These are phyloP conservation scores for Bucco capensis DNA, from an alignment of 2,113 vertebrate genomes.

Conservation along the genomic window DNA sequence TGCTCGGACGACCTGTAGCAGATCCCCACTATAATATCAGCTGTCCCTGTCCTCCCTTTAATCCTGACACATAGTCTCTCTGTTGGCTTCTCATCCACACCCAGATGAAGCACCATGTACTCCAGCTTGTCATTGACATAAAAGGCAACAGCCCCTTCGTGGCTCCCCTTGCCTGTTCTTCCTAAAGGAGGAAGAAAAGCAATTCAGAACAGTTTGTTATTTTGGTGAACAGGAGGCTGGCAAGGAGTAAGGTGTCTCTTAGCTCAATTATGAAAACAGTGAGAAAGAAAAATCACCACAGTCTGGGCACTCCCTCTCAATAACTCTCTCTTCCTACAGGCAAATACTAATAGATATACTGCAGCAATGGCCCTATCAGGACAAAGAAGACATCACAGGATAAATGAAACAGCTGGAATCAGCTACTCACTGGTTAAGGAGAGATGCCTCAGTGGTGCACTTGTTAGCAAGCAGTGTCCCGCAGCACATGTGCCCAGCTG, in stretches of 20 bases:
- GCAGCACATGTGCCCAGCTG: neutral
- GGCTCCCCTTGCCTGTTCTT: no score
- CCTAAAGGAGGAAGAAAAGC: neutral
- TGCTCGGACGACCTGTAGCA: no score
- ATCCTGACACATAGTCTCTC: no score
- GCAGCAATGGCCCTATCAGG: neutral
- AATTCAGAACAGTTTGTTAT: neutral
- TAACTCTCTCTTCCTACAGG: neutral
- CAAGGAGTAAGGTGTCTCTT: neutral
- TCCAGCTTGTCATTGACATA: no score
- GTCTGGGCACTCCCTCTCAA: neutral
- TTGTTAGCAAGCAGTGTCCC: neutral
- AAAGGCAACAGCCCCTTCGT: no score
- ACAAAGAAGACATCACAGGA: neutral
- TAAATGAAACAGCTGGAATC: neutral
- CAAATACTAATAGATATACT: neutral
- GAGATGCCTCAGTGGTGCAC: neutral
- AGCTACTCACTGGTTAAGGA: neutral
- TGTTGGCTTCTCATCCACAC: no score
- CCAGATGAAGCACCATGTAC: no score
- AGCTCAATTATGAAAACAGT: neutral
- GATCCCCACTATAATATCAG: no score
- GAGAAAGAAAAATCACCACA: neutral
- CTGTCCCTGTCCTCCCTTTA: no score
- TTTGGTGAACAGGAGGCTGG: neutral